Base-by-base conservation (phyloP, 2,113 vertebrate genomes). In the Mellivora capensis region DNA sequence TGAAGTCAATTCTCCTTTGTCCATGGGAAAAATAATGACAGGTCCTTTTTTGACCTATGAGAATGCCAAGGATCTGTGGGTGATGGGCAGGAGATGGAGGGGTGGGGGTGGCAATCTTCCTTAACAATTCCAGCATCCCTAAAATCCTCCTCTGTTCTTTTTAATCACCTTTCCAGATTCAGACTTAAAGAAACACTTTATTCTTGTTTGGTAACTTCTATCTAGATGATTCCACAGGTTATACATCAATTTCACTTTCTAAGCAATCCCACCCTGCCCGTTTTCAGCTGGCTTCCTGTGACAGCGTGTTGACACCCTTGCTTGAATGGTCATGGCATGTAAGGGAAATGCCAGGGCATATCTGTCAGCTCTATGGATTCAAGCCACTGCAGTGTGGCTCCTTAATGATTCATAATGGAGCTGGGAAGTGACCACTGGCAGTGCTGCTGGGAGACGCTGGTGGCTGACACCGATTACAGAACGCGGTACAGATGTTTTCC, bases 381-480 rank as follows among this genome's bases (percentile, higher is more conserved):
- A 52, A 85, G 84, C 42, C 57, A 94, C 74, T 34, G n/a, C 21
- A 34, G 59, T 44, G 62, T 42, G 76, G 91, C 92, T 96, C 74
- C 91, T 76, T 87, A 67, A 94, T 93, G 93, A 95, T 92, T 86
- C 90, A 54, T 76, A 82, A 64, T 5, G 69, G 54, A 64, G 72
- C 81, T 84, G 61, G 76, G 76, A 89, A 96, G 86, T 3, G 72
- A 69, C 80, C 91, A 49, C 77, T 71, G 49, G 93, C 67, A 42
- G 85, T 13, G 91, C 93, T 59, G 81, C 69, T 25, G 80, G 89
- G 93, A 97, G 98, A 96, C 12, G 29, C 61, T 67, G 34, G 93
- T 67, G 93, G 89, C 98, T 96, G 93, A 96, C 94, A 91, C 57
- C 31, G 44, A 72, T 49, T 13, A 69, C 57, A 90, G 82, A 91